Evolutionary conservation across 2,113 vertebrate species (phyloP).

Genomic region (Chunga burmeisteri): DNA sequence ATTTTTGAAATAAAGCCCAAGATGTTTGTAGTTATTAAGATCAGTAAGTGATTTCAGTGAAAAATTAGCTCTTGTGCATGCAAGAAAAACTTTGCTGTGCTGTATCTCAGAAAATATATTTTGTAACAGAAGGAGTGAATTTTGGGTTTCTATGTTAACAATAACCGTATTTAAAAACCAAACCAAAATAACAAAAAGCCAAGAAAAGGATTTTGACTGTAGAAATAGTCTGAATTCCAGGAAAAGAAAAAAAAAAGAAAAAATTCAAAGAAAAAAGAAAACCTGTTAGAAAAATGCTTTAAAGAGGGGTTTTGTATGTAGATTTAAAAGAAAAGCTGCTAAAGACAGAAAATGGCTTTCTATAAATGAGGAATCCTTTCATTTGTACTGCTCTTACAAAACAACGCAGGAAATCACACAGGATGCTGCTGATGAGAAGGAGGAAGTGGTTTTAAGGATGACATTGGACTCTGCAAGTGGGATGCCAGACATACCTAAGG

Average conservation of each 20-base stretch:
- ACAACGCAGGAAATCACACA: constrained; percentile 10
- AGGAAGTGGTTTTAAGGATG: constrained; percentile 48
- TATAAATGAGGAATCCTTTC: constrained; percentile 7
- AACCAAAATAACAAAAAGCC: neutral
- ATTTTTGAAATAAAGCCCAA: neutral
- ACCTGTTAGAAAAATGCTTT: neutral
- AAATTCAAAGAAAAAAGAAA: neutral
- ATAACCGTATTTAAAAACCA: neutral
- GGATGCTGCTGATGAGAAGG: neutral
- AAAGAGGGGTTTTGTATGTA: neutral
- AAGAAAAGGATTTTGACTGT: neutral
- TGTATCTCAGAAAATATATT: neutral
- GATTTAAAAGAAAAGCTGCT: neutral
- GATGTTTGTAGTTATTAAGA: neutral
- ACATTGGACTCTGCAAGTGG: neutral
- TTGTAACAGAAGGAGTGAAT: neutral
- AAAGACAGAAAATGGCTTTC: neutral
- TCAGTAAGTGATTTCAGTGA: neutral
- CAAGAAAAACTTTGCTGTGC: neutral
- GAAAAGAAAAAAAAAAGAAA: neutral
- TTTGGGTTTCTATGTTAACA: neutral
- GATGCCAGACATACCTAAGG: neutral
- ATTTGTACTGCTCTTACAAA: neutral
- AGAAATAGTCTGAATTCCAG: neutral
- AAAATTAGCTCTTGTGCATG: neutral